phyloP scores from a whole-genome alignment of 2,888 invertebrate species.

The Anagyrus pseudococci region DNA sequence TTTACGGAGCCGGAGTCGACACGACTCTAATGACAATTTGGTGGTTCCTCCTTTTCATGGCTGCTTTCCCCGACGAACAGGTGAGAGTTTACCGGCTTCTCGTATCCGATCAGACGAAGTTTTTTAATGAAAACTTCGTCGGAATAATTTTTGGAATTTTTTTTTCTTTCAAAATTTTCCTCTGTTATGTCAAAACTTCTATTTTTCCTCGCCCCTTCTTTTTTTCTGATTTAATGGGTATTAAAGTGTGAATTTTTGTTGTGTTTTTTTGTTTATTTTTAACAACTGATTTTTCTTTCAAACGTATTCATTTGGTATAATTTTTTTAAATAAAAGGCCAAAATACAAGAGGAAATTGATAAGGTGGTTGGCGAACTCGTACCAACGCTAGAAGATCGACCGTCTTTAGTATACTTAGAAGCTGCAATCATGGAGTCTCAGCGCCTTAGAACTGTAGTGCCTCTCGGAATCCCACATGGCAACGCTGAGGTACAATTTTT shows the following conservation, averaged over 20 bases:
- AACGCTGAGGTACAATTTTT: constrained; percentile 66
- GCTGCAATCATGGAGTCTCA: constrained; percentile 82
- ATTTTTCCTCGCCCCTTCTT: too few relatives aligned
- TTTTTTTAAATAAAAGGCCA: too few relatives aligned
- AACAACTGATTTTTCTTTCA: neutral
- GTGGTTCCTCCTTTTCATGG: constrained; percentile 84
- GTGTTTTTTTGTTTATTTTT: neutral
- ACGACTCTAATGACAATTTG: constrained; percentile 80
- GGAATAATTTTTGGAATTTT: too few relatives aligned
- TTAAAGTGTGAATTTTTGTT: neutral
- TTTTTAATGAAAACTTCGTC: too few relatives aligned
- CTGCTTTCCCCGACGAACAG: constrained; percentile 72
- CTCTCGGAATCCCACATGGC: constrained; percentile 86
- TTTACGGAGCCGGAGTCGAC: constrained; percentile 87
- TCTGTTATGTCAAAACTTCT: too few relatives aligned
- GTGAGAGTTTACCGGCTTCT: too few relatives aligned
- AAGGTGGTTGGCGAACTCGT: constrained; percentile 45
- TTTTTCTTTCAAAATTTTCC: too few relatives aligned
- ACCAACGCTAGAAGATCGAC: constrained; percentile 66
- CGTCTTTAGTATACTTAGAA: constrained; percentile 68
- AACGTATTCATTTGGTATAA: neutral
- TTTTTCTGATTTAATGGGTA: too few relatives aligned
- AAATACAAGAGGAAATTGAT: constrained; percentile 68
- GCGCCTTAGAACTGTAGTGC: constrained; percentile 79
- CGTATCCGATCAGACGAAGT: neutral